Evolutionary conservation across 2,797 vertebrate genomes (phyloP).

Genomic region (Melanotaenia trifasciata): DNA sequence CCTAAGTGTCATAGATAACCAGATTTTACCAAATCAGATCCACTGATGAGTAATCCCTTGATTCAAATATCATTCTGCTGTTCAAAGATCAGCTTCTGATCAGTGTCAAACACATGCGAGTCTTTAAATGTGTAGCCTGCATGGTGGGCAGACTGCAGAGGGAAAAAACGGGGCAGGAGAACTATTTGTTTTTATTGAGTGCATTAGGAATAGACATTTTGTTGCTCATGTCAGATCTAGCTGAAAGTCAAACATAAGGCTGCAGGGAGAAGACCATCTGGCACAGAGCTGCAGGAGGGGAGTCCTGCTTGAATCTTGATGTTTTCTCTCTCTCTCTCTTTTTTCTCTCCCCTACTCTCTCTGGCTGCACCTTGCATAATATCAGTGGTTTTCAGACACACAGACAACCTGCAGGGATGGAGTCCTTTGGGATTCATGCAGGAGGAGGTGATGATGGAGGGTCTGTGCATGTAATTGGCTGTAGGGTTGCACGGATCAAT

Average conservation of each 20-base stretch:
- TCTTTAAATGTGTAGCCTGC: too few species aligned
- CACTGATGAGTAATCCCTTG: too few species aligned
- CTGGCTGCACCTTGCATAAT: conserved; percentile 42
- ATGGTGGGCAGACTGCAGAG: too few species aligned
- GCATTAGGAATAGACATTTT: background rate
- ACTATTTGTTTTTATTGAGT: background rate
- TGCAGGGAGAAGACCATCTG: conserved; percentile 73
- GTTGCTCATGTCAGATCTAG: background rate
- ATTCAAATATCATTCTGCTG: too few species aligned
- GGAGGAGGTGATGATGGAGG: conserved; percentile 45
- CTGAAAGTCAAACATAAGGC: conserved; percentile 47
- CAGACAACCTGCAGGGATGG: conserved; percentile 37
- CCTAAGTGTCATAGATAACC: background rate
- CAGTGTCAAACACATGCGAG: too few species aligned
- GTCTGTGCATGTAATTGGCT: conserved; percentile 27
- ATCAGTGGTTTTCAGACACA: conserved; percentile 39
- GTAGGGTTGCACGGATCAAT: conserved; percentile 49
- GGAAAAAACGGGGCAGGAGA: background rate
- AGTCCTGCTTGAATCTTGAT: conserved; percentile 25
- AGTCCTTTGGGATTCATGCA: conserved; percentile 39
- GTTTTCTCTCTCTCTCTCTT: conserved; percentile 1
- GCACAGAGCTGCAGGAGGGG: conserved; percentile 63
- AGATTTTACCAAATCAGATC: background rate
- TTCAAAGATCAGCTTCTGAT: too few species aligned
- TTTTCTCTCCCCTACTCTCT: background rate